Evolutionary conservation across 2,797 vertebrate species (phyloP).

Genomic region (Gila robusta): DNA sequence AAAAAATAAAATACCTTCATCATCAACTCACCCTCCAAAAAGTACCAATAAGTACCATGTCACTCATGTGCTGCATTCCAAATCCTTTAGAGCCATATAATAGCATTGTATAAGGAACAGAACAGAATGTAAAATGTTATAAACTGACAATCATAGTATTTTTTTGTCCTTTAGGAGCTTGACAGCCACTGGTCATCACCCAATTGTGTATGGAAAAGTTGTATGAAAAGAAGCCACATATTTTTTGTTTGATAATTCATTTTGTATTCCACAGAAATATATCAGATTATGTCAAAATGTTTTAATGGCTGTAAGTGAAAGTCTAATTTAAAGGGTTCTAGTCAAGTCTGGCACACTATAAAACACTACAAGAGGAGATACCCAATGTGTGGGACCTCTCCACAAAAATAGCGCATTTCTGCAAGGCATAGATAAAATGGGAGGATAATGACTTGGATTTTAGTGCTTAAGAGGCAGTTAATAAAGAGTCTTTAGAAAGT

Average conservation of each 20-base stretch:
- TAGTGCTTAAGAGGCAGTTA: constrained; percentile 19
- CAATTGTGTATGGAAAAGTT: not conserved
- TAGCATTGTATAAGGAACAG: not conserved
- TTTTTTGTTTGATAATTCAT: not conserved
- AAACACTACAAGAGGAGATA: not conserved
- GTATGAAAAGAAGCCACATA: not conserved
- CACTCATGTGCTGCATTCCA: not conserved
- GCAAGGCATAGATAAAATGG: constrained; percentile 6
- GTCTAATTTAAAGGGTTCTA: not conserved
- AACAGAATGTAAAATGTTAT: not conserved
- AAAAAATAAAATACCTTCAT: not conserved
- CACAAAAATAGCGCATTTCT: constrained; percentile 6
- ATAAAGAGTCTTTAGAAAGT: not conserved
- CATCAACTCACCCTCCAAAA: not conserved
- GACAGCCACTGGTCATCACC: not conserved
- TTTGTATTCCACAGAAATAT: not conserved
- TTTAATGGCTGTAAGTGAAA: not conserved
- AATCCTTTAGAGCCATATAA: not conserved
- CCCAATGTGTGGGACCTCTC: not conserved
- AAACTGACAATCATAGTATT: not conserved
- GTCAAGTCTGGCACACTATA: not conserved
- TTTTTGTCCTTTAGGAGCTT: not conserved
- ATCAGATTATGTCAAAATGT: not conserved
- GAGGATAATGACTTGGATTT: constrained; percentile 11
- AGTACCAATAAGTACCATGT: not conserved